These are phyloP conservation scores for Xiphophorus hellerii DNA, from an alignment of 2,113 vertebrate genomes.

Conservation along the genomic window DNA sequence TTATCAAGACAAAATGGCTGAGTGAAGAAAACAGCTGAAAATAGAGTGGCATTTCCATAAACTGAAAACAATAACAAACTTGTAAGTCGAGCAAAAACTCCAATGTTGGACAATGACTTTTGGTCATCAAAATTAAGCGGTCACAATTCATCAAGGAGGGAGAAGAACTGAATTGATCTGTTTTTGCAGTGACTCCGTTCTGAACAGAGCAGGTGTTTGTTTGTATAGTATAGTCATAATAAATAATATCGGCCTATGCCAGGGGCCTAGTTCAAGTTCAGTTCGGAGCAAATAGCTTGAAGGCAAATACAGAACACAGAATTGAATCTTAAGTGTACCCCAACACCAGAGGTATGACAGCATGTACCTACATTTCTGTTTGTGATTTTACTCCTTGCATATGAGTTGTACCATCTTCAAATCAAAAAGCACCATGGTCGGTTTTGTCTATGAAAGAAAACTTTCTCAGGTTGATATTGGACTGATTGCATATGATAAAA, in stretches of 20 bases:
- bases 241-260: conserved; percentile 97
- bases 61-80: conserved; percentile 65
- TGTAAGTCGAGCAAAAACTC: conserved; percentile 77
- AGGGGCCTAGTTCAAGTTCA: conserved; percentile 93
- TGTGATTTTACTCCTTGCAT: conserved; percentile 90
- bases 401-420: conserved; percentile 95
- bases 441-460: conserved; percentile 92
- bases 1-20: conserved; percentile 94
- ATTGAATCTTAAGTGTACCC: conserved; percentile 93
- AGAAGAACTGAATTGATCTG: conserved; percentile 84
- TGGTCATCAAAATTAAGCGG: conserved; percentile 86
- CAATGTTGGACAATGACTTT: conserved; percentile 93
- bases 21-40: conserved; percentile 94
- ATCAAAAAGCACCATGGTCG: conserved; percentile 95
- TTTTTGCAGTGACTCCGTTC: conserved; percentile 86
- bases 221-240: conserved; percentile 86
- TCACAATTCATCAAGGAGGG: conserved; percentile 78
- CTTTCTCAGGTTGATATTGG: conserved; percentile 67
- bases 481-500: conserved; percentile 96
- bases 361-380: conserved; percentile 84
- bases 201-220: conserved; percentile 86
- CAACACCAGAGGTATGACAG: conserved; percentile 87
- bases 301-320: conserved; percentile 81
- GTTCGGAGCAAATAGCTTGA: conserved; percentile 95
- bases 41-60: conserved; percentile 92